Conservation (phyloP, 2,113 vertebrate genomes). For the Otolemur garnettii region DNA sequence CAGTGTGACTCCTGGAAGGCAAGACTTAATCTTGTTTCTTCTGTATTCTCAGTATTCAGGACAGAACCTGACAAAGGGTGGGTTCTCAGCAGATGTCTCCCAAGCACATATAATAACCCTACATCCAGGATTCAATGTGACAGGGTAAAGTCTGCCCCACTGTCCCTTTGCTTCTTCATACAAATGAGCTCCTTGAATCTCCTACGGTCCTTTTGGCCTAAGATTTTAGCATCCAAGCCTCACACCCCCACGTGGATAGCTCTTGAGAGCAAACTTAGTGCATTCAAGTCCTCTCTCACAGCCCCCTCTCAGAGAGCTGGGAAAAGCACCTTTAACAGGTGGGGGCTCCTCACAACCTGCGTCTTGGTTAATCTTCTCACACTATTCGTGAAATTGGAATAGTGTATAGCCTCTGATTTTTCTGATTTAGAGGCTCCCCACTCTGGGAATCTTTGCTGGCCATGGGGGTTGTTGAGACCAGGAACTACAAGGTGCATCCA, state of each 20-base stretch:
- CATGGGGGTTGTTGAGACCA: background rate
- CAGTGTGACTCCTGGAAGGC: background rate
- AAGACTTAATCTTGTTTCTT: background rate
- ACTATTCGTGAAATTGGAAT: background rate
- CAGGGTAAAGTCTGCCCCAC: background rate
- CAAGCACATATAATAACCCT: slow-evolving; percentile 22
- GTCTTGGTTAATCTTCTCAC: background rate
- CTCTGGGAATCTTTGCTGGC: background rate
- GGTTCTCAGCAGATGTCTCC: slow-evolving; percentile 46
- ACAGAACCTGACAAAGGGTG: slow-evolving; percentile 1
- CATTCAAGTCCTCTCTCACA: background rate
- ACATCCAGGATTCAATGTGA: slow-evolving; percentile 40
- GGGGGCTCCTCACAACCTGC: background rate
- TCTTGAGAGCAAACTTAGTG: background rate
- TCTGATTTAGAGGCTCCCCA: background rate
- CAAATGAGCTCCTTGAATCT: slow-evolving; percentile 23
- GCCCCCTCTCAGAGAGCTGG: background rate
- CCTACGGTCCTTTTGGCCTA: background rate
- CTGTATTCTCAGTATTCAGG: background rate
- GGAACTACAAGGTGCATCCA: background rate
- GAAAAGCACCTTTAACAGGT: background rate
- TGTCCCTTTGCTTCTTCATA: background rate
- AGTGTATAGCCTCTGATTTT: background rate
- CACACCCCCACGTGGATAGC: background rate
- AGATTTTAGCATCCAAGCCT: background rate